These are phyloP conservation scores for Lagodon rhomboides DNA, from an alignment of 2,797 vertebrate species.

Conservation along the genomic window DNA sequence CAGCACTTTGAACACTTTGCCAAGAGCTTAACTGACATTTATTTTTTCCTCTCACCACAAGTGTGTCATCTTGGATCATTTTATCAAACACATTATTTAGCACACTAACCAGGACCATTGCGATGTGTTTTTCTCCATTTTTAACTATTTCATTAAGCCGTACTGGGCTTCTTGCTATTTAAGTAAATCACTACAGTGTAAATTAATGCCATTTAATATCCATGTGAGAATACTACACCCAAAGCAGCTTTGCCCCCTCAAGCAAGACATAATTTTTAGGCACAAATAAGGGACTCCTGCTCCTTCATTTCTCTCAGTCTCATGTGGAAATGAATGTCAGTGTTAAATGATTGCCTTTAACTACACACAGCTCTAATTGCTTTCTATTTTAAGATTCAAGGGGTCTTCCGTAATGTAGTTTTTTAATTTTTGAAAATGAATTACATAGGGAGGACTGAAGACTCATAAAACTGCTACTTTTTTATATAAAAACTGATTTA, in stretches of 20 bases:
- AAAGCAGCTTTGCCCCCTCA: conserved; percentile 20
- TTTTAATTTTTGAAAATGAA: conserved; percentile 29
- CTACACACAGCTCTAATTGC: conserved; percentile 44
- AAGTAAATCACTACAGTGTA: conserved; percentile 29
- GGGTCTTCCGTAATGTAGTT: conserved; percentile 16
- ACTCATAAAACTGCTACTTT: not conserved
- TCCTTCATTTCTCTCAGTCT: conserved; percentile 17
- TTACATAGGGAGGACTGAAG: not conserved
- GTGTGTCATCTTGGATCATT: conserved; percentile 10
- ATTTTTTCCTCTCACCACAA: conserved; percentile 26
- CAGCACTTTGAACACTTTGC: conserved; percentile 17
- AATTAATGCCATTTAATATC: conserved; percentile 39
- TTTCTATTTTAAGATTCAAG: conserved; percentile 48
- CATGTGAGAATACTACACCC: conserved; percentile 10
- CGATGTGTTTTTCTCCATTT: not conserved
- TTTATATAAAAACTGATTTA: not conserved
- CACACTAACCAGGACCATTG: not conserved
- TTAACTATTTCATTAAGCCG: conserved; percentile 3
- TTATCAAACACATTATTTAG: not conserved
- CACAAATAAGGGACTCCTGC: conserved; percentile 17
- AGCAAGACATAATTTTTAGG: conserved; percentile 42
- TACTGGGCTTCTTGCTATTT: conserved; percentile 15
- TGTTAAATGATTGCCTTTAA: conserved; percentile 56
- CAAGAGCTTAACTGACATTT: conserved; percentile 25
- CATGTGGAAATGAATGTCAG: conserved; percentile 32